Percentiles rank a stretch among this genome's conserved stretches.
Conservation (phyloP, 2,888 invertebrate genomes). For the Argyresthia goedartella region DNA sequence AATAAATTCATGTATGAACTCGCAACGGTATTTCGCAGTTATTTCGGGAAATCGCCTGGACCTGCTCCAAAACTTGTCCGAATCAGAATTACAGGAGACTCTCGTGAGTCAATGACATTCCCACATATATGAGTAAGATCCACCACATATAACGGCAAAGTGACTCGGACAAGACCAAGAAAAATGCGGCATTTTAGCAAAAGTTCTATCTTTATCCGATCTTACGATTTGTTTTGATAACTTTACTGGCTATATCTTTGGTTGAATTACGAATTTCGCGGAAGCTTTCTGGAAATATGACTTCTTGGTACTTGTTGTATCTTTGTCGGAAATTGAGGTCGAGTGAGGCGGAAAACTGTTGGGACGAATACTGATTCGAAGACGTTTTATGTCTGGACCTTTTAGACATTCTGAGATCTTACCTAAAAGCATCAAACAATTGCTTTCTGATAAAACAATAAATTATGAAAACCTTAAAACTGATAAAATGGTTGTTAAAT, state of each 20-base stretch:
- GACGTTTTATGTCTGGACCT: no score
- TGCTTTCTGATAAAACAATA: no score
- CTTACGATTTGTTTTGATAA: neutral
- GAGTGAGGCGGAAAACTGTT: no score
- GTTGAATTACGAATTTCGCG: neutral
- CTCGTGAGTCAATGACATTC: slow-evolving; percentile 57
- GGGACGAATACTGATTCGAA: no score
- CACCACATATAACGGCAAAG: neutral
- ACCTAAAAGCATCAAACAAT: no score
- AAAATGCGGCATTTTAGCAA: neutral
- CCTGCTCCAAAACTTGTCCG: slow-evolving; percentile 54
- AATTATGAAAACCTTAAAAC: no score
- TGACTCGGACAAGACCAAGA: neutral
- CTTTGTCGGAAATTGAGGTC: no score
- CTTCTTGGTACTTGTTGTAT: no score
- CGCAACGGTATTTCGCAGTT: slow-evolving; percentile 38
- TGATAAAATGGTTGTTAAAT: slow-evolving; percentile 10
- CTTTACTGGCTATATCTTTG: neutral
- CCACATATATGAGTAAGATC: slow-evolving; percentile 3
- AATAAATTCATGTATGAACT: slow-evolving; percentile 48
- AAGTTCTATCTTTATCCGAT: neutral
- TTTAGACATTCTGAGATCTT: no score
- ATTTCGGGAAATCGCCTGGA: slow-evolving; percentile 64
- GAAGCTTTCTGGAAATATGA: neutral
- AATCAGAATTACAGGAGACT: slow-evolving; percentile 56